Percentiles rank a stretch among this genome's conserved stretches.
Conservation (phyloP, 2,888 invertebrate species). For the Eupeodes luniger region DNA sequence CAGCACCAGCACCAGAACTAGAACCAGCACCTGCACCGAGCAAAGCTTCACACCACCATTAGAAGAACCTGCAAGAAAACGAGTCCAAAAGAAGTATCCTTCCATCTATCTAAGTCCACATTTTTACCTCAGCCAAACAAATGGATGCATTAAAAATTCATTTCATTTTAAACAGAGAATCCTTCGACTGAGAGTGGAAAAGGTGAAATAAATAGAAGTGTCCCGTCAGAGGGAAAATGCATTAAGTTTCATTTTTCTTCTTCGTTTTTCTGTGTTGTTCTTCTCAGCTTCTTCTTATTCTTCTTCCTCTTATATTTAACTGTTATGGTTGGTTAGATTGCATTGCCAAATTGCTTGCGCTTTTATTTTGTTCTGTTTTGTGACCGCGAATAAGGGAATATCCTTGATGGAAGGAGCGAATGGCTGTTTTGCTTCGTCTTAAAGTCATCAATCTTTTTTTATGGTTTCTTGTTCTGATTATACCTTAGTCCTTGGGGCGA, state of each 20-base stretch:
- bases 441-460: conserved; percentile 37
- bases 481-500: not conserved
- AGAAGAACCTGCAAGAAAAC: not conserved
- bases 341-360: conserved; percentile 37
- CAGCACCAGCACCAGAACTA: not conserved
- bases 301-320: not conserved
- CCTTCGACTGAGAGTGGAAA: conserved; percentile 43
- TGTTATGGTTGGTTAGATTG: conserved; percentile 37
- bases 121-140: conserved; percentile 42
- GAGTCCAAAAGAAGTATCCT: conserved; percentile 22
- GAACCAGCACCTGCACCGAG: not conserved
- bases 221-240: conserved; percentile 33
- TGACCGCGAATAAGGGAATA: conserved; percentile 18
- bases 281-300: not conserved
- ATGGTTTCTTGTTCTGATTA: not conserved
- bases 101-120: conserved; percentile 43
- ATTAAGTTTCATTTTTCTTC: conserved; percentile 15
- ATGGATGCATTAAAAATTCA: conserved; percentile 52
- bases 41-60: not conserved
- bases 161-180: conserved; percentile 40
- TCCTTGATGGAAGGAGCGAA: not conserved
- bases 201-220: conserved; percentile 46
- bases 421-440: conserved; percentile 5
- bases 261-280: no score
- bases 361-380: conserved; percentile 1